Conservation (phyloP, 2,888 invertebrate genomes). For the Volucella bombylans region DNA sequence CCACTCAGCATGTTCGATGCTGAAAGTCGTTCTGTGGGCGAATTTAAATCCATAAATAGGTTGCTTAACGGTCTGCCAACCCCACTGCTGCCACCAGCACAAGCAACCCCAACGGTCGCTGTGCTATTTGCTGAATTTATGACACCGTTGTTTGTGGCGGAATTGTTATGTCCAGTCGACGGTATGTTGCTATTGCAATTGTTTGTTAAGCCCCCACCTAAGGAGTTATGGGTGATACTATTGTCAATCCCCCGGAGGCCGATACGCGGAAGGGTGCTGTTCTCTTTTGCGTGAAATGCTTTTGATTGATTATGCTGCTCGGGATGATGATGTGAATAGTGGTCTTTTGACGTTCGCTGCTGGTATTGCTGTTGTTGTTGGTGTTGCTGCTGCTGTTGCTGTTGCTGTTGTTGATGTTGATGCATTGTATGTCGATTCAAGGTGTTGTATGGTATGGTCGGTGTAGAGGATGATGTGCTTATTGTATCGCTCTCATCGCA, state of each 20-base stretch:
- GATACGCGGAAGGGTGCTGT: slow-evolving; percentile 68
- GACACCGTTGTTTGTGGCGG: slow-evolving; percentile 58
- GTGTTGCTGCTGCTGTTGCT: slow-evolving; percentile 62
- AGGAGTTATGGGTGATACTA: slow-evolving; percentile 50
- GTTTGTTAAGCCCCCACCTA: slow-evolving; percentile 37
- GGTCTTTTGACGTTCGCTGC: slow-evolving; percentile 70
- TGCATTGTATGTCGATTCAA: slow-evolving; percentile 63
- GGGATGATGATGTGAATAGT: slow-evolving; percentile 68
- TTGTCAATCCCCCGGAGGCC: slow-evolving; percentile 50
- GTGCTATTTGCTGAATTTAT: slow-evolving; percentile 55
- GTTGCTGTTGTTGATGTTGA: slow-evolving; percentile 66
- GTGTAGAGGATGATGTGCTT: slow-evolving; percentile 78
- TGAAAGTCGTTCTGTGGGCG: slow-evolving; percentile 73
- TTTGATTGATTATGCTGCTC: slow-evolving; percentile 54
- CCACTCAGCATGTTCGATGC: slow-evolving; percentile 63
- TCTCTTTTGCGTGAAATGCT: slow-evolving; percentile 58
- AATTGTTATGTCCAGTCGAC: slow-evolving; percentile 62
- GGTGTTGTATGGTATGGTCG: slow-evolving; percentile 76
- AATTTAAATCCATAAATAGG: slow-evolving; percentile 75
- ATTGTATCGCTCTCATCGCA: slow-evolving; percentile 80
- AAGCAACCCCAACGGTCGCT: slow-evolving; percentile 15
- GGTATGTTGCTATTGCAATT: slow-evolving; percentile 62
- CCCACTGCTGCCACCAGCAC: slow-evolving; percentile 30
- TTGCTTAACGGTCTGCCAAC: slow-evolving; percentile 57
- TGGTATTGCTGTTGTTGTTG: slow-evolving; percentile 69